Conservation (phyloP, 2,888 invertebrate species). For the Heliconius aoede region DNA sequence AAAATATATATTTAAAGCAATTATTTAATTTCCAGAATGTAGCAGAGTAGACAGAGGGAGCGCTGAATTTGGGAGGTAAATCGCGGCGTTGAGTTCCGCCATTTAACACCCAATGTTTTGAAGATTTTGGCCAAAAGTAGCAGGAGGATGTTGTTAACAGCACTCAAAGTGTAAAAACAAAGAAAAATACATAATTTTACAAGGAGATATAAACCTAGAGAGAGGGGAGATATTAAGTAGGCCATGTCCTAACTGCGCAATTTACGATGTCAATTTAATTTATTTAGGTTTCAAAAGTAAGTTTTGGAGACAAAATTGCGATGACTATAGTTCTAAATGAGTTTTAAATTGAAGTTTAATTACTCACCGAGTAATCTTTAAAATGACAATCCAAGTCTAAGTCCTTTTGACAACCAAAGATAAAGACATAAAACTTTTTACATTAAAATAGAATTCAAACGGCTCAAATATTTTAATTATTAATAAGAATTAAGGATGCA, state of each 20-base stretch:
- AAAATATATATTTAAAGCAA: conserved; percentile 11
- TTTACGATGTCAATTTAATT: conserved; percentile 1
- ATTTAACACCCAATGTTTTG: too few relatives aligned
- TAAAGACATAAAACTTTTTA: conserved; percentile 4
- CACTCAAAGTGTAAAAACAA: too few relatives aligned
- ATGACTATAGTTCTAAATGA: conserved; percentile 4
- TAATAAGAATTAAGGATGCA: too few relatives aligned
- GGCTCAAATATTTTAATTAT: too few relatives aligned
- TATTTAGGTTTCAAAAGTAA: neutral
- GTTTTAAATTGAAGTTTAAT: conserved; percentile 6
- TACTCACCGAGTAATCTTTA: neutral
- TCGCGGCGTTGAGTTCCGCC: too few relatives aligned
- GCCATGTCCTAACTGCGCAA: neutral
- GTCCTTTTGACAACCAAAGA: neutral
- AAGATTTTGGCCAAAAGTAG: too few relatives aligned
- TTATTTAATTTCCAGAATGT: too few relatives aligned
- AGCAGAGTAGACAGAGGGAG: too few relatives aligned
- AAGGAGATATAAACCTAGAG: too few relatives aligned
- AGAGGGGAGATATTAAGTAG: neutral
- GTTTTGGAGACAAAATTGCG: neutral
- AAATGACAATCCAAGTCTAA: neutral
- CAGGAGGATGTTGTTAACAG: too few relatives aligned
- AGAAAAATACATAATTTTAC: too few relatives aligned
- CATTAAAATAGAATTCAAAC: neutral
- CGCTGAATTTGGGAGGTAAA: too few relatives aligned